Base-by-base conservation (phyloP, 2,888 invertebrate genomes). In the Stomorhina lunata region DNA sequence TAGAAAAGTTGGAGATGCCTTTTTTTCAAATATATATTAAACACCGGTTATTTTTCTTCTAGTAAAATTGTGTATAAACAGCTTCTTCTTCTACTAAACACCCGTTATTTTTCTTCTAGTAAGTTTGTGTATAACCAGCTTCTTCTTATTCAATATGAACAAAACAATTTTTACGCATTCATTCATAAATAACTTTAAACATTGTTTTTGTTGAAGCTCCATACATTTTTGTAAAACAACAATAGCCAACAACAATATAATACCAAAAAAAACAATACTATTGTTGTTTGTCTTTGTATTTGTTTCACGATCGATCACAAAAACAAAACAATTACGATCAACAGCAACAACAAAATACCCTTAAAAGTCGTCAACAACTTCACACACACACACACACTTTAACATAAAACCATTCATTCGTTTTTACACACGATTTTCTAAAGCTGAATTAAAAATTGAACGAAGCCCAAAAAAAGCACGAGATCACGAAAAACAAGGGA, bases 151-250 rank as follows among this genome's bases (percentile, higher is more conserved):
- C 15, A 68, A 59, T 17, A 2, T 22, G 34, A 72, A 15, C 29
- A 40, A 63, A 6, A 27, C 40, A 63, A 40, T 43, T 73, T 76
- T 76, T 76, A 76, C 76, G 76, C 76, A 76, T 76, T 66, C 76
- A 76, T 76, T 76, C 76, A 76, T 76, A 76, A 76, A 76, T 76
- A 59, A 66, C 25, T n/a, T 76, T 66, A 3, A 4, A 12, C 20
- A 4, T 6, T 29, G 43, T 43, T 55, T 40, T 40, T 53, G 1
- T 45, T 12, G n/a, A n/a, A n/a, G n/a, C n/a, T n/a, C n/a, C n/a
- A n/a, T n/a, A n/a, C n/a, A n/a, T 43, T 0, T 0, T 32, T 1
- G 57, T 37, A 22, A n/a, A 25, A 50, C 37, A 50, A 22, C 50
- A 34, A 66, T 22, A 29, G 29, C 45, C 15, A 20, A 9, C 15